Base-by-base conservation (phyloP, 2,797 vertebrate species). In the Cuculus canorus region DNA sequence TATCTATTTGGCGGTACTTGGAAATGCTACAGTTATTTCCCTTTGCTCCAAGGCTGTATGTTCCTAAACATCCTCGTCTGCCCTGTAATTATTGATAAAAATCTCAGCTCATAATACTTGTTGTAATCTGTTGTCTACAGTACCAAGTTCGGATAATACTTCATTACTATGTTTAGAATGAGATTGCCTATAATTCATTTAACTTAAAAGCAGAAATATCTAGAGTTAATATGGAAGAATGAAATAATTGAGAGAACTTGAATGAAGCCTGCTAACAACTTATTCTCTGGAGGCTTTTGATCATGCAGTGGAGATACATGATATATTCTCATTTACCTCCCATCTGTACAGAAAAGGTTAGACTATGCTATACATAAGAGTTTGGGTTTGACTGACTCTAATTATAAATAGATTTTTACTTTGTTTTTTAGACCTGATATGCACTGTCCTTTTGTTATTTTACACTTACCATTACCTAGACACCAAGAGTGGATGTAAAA, bases 11-110 rank as follows among this genome's bases (percentile, higher is more conserved):
- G 72, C 60, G 77, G 27, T 59, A 27, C 22, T 59, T 91, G 68
- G 48, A 85, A 88, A 77, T 80, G 75, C 32, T 76, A 30, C 52
- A 65, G 87, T 86, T 65, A 81, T 86, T 95, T 83, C 77, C 85
- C n/a, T 84, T 65, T 94, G 63, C 37, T 83, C 27, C 85, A 79
- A 41, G 59, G 17, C 1, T 47, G 4, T 39, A 54, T 18, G 70
- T 33, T 94, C 69, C 77, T 65, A 93, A 82, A 91, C 56, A 86
- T 90, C 28, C 53, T 57, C 28, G 17, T 71, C 37, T 88, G 60
- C 5, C 5, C 33, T 70, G 28, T 10, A 63, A 37, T 11, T 53
- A 41, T 35, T 57, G 57, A 82, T 66, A 75, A 91, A 64, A 68
- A 35, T 50, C 41, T 78, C 61, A 90, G 53, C 54, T 82, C 3